Evolutionary conservation across 2,888 invertebrate genomes (phyloP), one percentile per base, ranked within the genome.

Genomic region (Diplolepis rosae): DNA sequence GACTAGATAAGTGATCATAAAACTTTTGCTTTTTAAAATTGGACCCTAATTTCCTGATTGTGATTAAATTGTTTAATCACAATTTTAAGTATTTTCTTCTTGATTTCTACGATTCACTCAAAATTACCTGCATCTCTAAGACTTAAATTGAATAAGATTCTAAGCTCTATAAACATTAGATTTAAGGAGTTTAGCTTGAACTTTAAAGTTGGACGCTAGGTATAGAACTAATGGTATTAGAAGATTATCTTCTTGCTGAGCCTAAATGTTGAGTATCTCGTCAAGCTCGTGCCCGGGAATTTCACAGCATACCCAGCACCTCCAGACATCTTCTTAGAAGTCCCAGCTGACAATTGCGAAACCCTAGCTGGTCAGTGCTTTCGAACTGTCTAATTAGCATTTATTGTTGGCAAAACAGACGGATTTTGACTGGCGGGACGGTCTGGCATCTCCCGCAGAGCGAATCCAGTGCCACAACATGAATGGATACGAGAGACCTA

Each of bases 381-480:
- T n/a, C n/a, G n/a, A n/a, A n/a, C n/a, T n/a, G 54, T 79, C 79
- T 78, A 79, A 82, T 82, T 79, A 76, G 67, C 68, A 69, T 71
- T 78, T 74, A 82, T 80, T 84, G 83, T 83, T 84, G 82, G 77
- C 81, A 82, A 83, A 84, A 84, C 81, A 84, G 81, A 77, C 67
- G 52, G 7, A 28, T 24, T 68, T 48, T 2, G 68, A 61, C 18
- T 35, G 66, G 42, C 66, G 69, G 52, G 9, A 70, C n/a, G n/a
- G 39, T 39, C 39, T n/a, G n/a, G n/a, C 39, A 13, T n/a, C 39
- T 39, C 7, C 39, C n/a, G 39, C 39, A 42, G 39, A 13, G 9
- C 5, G 39, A n/a, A 42, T 42, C n/a, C n/a, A 0, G n/a, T n/a
- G 39, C 4, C 39, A 42, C 39, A n/a, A 4, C n/a, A n/a, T 42